Percentiles rank a stretch among this genome's conserved stretches.
These are phyloP conservation scores for Upupa epops DNA, from an alignment of 2,113 vertebrate species.

Conservation along the genomic window DNA sequence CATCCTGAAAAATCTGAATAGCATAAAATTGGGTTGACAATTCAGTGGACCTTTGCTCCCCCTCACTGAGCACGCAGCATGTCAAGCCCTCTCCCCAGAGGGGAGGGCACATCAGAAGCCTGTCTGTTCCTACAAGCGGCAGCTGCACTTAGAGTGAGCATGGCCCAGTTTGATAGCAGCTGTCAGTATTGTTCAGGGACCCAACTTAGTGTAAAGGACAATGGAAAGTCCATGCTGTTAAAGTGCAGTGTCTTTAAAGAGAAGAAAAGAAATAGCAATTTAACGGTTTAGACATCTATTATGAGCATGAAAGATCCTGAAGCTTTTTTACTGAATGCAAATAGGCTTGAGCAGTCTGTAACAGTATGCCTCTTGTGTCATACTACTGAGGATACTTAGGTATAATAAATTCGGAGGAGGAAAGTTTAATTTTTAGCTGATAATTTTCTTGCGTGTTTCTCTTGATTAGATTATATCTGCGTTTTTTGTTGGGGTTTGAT, in stretches of 20 bases:
- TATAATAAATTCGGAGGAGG: background rate
- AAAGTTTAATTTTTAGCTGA: background rate
- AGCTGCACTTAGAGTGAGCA: constrained; percentile 75
- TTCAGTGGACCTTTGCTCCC: constrained; percentile 78
- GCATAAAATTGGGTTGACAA: constrained; percentile 82
- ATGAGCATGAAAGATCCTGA: constrained; percentile 73
- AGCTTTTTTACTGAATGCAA: constrained; percentile 73
- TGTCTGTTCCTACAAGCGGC: constrained; percentile 77
- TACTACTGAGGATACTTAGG: background rate
- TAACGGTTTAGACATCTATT: constrained; percentile 79
- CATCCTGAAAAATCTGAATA: constrained; percentile 82
- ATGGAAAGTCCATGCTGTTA: constrained; percentile 73
- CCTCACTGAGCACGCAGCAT: constrained; percentile 73
- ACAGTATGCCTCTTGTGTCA: constrained; percentile 2
- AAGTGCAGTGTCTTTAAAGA: constrained; percentile 74
- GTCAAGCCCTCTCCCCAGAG: constrained; percentile 79
- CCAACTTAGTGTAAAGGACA: constrained; percentile 78
- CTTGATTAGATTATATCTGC: background rate
- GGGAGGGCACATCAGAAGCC: constrained; percentile 68
- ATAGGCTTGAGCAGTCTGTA: constrained; percentile 51
- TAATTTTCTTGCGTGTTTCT: background rate
- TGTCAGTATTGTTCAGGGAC: constrained; percentile 91
- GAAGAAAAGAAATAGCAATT: constrained; percentile 81
- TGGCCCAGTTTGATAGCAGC: constrained; percentile 87
- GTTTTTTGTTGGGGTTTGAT: background rate